Evolutionary conservation across 2,888 invertebrate genomes (phyloP).

Genomic region (Phengaris arion): DNA sequence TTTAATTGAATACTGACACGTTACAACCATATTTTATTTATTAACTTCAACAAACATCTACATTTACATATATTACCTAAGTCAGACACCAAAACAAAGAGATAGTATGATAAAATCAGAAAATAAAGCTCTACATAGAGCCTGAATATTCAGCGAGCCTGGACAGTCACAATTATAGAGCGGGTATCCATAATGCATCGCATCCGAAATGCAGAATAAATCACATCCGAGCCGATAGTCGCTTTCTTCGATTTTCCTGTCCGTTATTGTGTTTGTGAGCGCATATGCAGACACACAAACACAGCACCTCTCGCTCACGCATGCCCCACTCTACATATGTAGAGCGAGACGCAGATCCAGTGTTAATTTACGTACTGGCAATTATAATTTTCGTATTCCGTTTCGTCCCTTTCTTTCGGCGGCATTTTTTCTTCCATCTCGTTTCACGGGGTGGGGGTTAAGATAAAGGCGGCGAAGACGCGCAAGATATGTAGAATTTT

Average conservation of each 20-base stretch:
- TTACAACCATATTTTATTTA: not conserved
- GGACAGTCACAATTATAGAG: conserved; percentile 25
- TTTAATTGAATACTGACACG: not conserved
- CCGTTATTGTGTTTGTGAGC: conserved; percentile 74
- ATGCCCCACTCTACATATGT: conserved; percentile 39
- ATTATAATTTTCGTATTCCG: conserved; percentile 75
- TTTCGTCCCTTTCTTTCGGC: conserved; percentile 66
- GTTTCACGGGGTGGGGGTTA: conserved; percentile 57
- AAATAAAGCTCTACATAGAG: conserved; percentile 1
- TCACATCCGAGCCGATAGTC: conserved; percentile 64
- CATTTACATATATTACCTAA: not conserved
- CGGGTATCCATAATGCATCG: conserved; percentile 60
- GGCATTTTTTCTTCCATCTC: conserved; percentile 68
- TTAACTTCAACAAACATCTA: not conserved
- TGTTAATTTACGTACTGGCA: conserved; percentile 79
- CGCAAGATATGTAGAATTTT: conserved; percentile 78
- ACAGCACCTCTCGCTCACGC: conserved; percentile 51
- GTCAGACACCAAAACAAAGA: not conserved
- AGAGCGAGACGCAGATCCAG: conserved; percentile 59
- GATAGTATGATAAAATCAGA: not conserved
- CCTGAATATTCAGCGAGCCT: conserved; percentile 13
- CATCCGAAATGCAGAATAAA: conserved; percentile 54
- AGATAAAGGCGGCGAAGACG: conserved; percentile 71
- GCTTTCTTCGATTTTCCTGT: conserved; percentile 72
- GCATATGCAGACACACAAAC: conserved; percentile 72